Base-by-base conservation (phyloP, 2,888 invertebrate species). In the Druceiella hillmani region DNA sequence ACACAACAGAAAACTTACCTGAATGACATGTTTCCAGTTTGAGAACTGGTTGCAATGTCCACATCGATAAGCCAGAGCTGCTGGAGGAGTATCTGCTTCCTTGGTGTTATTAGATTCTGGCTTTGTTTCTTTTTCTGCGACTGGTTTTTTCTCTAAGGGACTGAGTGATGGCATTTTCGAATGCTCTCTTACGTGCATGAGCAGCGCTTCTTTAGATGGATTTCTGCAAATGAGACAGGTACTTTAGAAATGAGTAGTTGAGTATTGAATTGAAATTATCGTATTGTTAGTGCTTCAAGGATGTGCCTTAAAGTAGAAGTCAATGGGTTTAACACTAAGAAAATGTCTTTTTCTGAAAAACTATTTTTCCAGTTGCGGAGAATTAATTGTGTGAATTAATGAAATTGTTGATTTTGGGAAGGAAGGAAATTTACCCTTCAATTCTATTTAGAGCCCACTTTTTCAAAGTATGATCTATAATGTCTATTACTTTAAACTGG, bases 1-100 rank as follows among this genome's bases (percentile, higher is more conserved):
- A 25, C 17, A 9, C 30, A 33, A 36, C 37, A 40, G 66, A 67
- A 67, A 66, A 66, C 56, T 62, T 76, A 85, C 85, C 83, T 85
- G 85, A 69, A 85, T 85, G 58, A 85, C 85, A 75, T 85, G 85
- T 77, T 85, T 85, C 85, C 85, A 85, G 70, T 85, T 85, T 52
- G 85, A 85, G 58, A 83, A 73, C 72, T 85, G 85, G 66, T 83
- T 81, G 70, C 85, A 85, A 68, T 84, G 84, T 52, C 85, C 85
- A 68, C 85, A 85, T 58, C 83, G 79, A 59, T 78, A 79, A 44
- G 69, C 68, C 35, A 70, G 51, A n/a, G n/a, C n/a, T n/a, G n/a
- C n/a, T 45, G 69, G 69, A 2, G 67, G 24, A 15, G 45, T 36
- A 31, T 34, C 64, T 7, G 65, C 66, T 46, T 68, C 71, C 2